Conservation (phyloP, 2,888 invertebrate genomes). For the Athalia rosae region DNA sequence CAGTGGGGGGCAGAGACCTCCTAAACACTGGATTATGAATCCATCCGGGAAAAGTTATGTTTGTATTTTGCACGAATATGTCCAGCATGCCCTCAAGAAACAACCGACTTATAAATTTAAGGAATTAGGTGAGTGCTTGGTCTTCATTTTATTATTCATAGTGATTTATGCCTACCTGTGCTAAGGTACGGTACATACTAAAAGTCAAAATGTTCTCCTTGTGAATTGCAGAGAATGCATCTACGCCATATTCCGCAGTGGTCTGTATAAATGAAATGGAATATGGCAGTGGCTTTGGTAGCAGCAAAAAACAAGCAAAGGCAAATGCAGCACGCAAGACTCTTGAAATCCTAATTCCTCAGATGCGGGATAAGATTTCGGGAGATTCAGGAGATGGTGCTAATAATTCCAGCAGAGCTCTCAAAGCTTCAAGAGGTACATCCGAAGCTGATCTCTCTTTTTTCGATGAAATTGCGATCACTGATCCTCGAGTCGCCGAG, state of each 20-base stretch:
- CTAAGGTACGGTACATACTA: not conserved
- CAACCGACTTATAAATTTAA: constrained; percentile 95
- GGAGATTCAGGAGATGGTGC: constrained; percentile 76
- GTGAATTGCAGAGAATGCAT: constrained; percentile 83
- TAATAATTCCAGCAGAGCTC: constrained; percentile 69
- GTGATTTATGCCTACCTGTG: not conserved
- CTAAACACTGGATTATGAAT: constrained; percentile 97
- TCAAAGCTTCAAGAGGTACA: constrained; percentile 69
- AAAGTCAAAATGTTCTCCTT: not conserved
- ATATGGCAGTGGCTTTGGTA: constrained; percentile 95
- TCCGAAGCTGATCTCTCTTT: constrained; percentile 75
- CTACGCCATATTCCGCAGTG: constrained; percentile 95
- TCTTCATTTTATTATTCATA: not conserved
- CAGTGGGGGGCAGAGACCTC: constrained; percentile 70
- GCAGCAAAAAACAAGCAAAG: constrained; percentile 97
- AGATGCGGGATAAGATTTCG: constrained; percentile 89
- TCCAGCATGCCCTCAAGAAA: constrained; percentile 94
- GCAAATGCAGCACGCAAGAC: constrained; percentile 93
- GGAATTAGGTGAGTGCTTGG: constrained; percentile 81
- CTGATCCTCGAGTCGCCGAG: constrained; percentile 95
- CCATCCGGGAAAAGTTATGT: constrained; percentile 97
- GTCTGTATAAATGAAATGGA: constrained; percentile 94
- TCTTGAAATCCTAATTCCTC: constrained; percentile 93
- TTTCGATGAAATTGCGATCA: constrained; percentile 94
- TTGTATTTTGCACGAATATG: constrained; percentile 97